Evolutionary conservation across 1,140 invertebrate genomes (phyloP).

Genomic region (Ceratina calcarata): DNA sequence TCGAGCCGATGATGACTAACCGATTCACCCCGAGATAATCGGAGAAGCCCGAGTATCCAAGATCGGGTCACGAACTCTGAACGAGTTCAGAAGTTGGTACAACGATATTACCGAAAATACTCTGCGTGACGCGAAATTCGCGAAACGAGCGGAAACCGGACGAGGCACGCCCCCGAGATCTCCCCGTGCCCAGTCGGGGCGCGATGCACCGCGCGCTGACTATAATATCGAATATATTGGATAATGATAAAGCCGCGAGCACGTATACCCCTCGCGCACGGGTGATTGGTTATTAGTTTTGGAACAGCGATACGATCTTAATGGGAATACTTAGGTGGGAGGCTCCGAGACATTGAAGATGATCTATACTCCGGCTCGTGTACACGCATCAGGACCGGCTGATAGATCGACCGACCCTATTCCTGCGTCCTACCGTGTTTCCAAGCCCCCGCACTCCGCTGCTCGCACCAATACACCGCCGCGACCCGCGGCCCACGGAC

Average conservation of each 20-base stretch:
- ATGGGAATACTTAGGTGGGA: constrained; percentile 78
- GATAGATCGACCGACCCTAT: constrained; percentile 67
- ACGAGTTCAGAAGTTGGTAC: neutral
- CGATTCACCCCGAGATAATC: neutral
- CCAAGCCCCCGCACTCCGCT: no score
- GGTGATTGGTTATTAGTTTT: constrained; percentile 78
- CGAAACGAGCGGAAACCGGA: neutral
- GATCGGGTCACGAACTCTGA: neutral
- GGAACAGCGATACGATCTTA: constrained; percentile 74
- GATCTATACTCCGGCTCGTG: constrained; percentile 67
- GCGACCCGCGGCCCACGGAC: neutral
- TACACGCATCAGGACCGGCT: constrained; percentile 58
- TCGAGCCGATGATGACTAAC: neutral
- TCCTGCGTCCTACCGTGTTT: constrained; percentile 50
- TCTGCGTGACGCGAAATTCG: neutral
- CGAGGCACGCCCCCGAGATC: constrained; percentile 13
- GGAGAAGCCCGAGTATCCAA: no score
- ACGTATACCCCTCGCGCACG: constrained; percentile 65
- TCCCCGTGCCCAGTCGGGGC: constrained; percentile 22
- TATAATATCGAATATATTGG: constrained; percentile 71
- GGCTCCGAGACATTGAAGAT: constrained; percentile 72
- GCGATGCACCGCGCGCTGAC: constrained; percentile 53
- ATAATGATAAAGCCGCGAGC: constrained; percentile 75
- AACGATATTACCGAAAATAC: neutral
- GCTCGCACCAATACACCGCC: neutral